Evolutionary conservation across 2,113 vertebrate genomes (phyloP).

Genomic region (Lepidothrix coronata): DNA sequence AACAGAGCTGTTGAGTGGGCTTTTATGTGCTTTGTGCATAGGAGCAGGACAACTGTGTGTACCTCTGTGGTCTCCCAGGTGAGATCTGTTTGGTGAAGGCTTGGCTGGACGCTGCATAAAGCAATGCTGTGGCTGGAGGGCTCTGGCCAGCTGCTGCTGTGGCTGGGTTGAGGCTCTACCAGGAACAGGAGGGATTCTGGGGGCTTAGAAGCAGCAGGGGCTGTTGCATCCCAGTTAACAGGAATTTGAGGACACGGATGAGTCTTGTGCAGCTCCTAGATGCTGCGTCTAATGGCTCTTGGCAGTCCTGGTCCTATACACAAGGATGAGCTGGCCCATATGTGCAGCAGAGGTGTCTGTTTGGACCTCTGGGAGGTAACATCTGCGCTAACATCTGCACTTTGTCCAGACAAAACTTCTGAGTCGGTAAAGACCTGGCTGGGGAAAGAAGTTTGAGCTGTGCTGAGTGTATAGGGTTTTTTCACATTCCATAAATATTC

Average conservation of each 20-base stretch:
- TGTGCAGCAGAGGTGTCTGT: background rate
- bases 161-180: background rate
- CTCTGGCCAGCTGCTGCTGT: background rate
- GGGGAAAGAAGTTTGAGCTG: background rate
- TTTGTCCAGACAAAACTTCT: background rate
- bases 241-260: background rate
- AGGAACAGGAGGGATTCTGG: too few species aligned
- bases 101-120: background rate
- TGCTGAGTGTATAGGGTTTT: background rate
- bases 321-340: background rate
- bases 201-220: background rate
- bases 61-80: background rate
- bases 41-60: background rate
- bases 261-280: background rate
- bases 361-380: background rate
- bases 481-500: background rate
- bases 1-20: background rate
- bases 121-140: background rate
- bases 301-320: background rate
- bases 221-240: background rate
- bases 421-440: background rate
- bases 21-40: background rate
- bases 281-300: background rate
- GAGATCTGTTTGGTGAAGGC: background rate
- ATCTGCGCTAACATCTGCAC: background rate